These are phyloP conservation scores for Chrysopilus asiliformis DNA, from an alignment of 2,888 invertebrate species.

Conservation along the genomic window DNA sequence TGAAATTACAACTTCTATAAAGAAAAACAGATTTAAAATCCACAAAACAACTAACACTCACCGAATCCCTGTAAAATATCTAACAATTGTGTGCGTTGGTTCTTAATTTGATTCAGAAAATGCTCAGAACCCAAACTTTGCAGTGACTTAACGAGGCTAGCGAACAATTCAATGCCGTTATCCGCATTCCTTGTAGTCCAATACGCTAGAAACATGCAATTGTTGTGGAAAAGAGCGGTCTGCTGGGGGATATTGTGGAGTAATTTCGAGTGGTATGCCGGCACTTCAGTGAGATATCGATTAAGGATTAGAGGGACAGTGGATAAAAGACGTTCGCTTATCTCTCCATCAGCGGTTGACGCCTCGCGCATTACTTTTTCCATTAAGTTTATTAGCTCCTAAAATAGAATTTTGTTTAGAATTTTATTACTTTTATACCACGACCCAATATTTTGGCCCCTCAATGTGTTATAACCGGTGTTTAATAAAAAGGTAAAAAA, in stretches of 20 bases:
- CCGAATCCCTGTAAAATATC: constrained; percentile 65
- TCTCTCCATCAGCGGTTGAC: constrained; percentile 13
- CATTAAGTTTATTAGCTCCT: constrained; percentile 30
- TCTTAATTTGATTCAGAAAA: constrained; percentile 58
- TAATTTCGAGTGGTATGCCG: constrained; percentile 64
- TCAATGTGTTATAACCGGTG: too few species aligned
- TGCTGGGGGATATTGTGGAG: constrained; percentile 78
- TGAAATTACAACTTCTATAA: too few species aligned
- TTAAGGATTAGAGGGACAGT: constrained; percentile 61
- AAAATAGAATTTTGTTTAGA: too few species aligned
- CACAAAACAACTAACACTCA: constrained; percentile 33
- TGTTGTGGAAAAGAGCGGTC: constrained; percentile 76
- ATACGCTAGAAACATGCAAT: constrained; percentile 78
- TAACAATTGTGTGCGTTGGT: constrained; percentile 60
- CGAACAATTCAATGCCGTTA: constrained; percentile 43
- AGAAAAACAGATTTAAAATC: too few species aligned
- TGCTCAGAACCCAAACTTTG: constrained; percentile 53
- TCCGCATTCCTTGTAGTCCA: constrained; percentile 50
- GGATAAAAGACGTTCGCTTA: constrained; percentile 51
- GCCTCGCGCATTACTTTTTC: constrained; percentile 29
- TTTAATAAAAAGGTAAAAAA: too few species aligned
- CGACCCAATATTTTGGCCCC: background rate
- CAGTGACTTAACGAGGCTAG: constrained; percentile 53
- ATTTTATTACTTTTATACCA: too few species aligned
- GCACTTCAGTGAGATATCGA: constrained; percentile 62